Conservation (phyloP, 2,797 vertebrate species). For the Crocidura indochinensis region DNA sequence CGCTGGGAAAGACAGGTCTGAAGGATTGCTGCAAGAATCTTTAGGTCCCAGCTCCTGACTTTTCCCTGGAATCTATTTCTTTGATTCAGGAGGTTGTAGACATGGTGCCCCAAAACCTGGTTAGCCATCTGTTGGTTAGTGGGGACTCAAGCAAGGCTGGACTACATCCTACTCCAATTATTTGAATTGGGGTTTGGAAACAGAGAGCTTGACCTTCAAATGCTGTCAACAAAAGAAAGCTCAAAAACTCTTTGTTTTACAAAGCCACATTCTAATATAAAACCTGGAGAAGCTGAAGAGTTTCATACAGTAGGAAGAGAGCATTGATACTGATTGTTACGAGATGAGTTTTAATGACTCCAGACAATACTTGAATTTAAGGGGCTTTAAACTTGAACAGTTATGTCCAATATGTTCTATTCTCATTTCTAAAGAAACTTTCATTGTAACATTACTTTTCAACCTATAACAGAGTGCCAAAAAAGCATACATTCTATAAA, state of each 20-base stretch:
- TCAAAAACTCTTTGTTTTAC: conserved; percentile 9
- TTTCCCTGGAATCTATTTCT: conserved; percentile 36
- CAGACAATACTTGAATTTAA: background rate
- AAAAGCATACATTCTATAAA: background rate
- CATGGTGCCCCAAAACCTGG: background rate
- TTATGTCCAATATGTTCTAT: background rate
- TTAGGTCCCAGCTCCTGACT: background rate
- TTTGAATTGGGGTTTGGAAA: conserved; percentile 27
- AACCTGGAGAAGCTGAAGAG: conserved; percentile 9
- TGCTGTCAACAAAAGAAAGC: background rate
- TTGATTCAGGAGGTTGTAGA: background rate
- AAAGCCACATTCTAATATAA: background rate
- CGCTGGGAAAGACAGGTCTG: too few species aligned
- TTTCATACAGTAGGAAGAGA: background rate
- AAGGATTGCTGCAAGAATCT: background rate
- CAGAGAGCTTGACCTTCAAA: conserved; percentile 19
- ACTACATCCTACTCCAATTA: background rate
- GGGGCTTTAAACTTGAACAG: background rate
- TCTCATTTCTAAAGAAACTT: conserved; percentile 66
- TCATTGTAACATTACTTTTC: conserved; percentile 19
- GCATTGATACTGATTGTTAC: background rate
- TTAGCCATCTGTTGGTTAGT: background rate
- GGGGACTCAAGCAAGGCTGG: background rate
- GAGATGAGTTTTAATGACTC: background rate
- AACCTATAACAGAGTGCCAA: background rate